phyloP scores from a whole-genome alignment of 2,888 invertebrate species.

The Thereva unica region DNA sequence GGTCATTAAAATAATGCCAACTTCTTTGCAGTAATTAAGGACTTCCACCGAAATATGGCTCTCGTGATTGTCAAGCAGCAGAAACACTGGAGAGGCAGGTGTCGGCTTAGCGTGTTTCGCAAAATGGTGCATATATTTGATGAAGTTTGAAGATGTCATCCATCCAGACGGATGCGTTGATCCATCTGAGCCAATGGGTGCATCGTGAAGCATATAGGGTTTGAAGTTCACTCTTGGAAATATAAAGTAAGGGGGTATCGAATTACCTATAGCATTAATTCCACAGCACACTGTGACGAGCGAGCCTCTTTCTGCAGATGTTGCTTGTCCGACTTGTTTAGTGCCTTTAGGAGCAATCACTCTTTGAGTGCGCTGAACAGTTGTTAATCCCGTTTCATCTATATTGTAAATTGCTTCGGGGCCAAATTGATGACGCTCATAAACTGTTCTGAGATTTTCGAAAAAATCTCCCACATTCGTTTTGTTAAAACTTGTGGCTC shows the following conservation, averaged over 20 bases:
- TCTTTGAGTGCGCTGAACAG: slow-evolving; percentile 43
- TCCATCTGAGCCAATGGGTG: slow-evolving; percentile 44
- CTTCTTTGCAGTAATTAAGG: slow-evolving; percentile 41
- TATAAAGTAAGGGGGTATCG: slow-evolving; percentile 18
- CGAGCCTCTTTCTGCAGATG: slow-evolving; percentile 46
- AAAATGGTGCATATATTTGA: slow-evolving; percentile 41
- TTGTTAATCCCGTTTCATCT: slow-evolving; percentile 45
- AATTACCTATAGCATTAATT: no score
- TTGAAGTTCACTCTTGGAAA: slow-evolving; percentile 10
- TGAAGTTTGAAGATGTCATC: slow-evolving; percentile 43
- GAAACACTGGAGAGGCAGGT: no score
- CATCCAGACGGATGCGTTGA: slow-evolving; percentile 44
- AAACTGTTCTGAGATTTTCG: background rate
- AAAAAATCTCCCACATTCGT: background rate
- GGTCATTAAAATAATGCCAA: slow-evolving; percentile 37
- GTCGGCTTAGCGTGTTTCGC: slow-evolving; percentile 41
- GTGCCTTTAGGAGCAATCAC: slow-evolving; percentile 45
- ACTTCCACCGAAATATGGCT: slow-evolving; percentile 35
- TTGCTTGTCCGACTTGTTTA: slow-evolving; percentile 45
- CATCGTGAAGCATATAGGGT: slow-evolving; percentile 36
- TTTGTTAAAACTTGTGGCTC: no score
- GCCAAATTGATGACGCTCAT: slow-evolving; percentile 40
- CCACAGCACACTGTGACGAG: slow-evolving; percentile 37
- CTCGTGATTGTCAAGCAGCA: slow-evolving; percentile 43
- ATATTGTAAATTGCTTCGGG: slow-evolving; percentile 45